Conservation (phyloP, 2,888 invertebrate genomes). For the Euproctis similis region DNA sequence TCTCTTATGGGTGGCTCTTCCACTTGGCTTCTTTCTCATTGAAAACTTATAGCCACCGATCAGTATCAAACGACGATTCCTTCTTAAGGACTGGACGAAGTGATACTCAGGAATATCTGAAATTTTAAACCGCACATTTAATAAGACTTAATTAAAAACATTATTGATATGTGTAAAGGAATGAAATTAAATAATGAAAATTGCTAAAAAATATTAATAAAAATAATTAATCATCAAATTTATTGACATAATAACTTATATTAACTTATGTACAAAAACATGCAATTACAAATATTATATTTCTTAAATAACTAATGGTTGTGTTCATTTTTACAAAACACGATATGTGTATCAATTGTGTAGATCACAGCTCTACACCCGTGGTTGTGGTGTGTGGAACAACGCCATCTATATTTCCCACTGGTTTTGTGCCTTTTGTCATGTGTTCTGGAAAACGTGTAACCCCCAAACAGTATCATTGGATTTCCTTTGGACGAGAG, state of each 20-base stretch:
- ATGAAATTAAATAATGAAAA: too few relatives aligned
- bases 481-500: too few relatives aligned
- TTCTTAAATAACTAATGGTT: conserved; percentile 4
- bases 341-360: conserved; percentile 23
- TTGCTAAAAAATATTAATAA: too few relatives aligned
- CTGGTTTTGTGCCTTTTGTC: conserved; percentile 8
- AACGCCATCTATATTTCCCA: conserved; percentile 27
- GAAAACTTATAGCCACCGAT: conserved; percentile 14
- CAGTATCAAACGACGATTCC: conserved; percentile 4
- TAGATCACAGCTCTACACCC: conserved; percentile 28
- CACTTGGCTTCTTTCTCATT: conserved; percentile 8
- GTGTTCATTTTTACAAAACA: conserved; percentile 17
- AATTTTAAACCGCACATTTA: too few relatives aligned
- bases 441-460: conserved; percentile 7
- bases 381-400: conserved; percentile 34
- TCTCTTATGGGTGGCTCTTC: too few relatives aligned
- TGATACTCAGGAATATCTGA: conserved; percentile 4
- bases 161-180: too few relatives aligned
- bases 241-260: too few relatives aligned
- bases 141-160: too few relatives aligned
- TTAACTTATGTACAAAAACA: too few relatives aligned
- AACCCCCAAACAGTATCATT: too few relatives aligned
- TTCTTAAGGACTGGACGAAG: conserved; percentile 3
- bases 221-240: too few relatives aligned
- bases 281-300: too few relatives aligned